phyloP scores from a whole-genome alignment of 2,888 invertebrate genomes.

The Nomada hirtipes region DNA sequence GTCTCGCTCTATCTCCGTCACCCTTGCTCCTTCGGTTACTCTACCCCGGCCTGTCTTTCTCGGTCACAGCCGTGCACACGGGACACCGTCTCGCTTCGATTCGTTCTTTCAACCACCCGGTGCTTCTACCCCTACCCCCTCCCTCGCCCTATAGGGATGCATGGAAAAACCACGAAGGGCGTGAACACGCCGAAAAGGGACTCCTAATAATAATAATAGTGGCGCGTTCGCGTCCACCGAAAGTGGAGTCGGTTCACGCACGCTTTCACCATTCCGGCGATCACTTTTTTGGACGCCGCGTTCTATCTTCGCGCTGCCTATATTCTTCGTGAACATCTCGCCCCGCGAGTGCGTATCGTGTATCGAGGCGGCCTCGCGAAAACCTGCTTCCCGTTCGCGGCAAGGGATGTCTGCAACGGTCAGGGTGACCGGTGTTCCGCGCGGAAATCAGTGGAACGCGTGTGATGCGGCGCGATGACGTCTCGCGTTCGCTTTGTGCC shows the following conservation, averaged over 20 bases:
- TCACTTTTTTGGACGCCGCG: conserved; percentile 9
- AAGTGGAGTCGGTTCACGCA: conserved; percentile 14
- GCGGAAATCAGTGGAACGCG: conserved; percentile 30
- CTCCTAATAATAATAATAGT: conserved; percentile 53
- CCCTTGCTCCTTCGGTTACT: conserved; percentile 25
- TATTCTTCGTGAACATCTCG: neutral
- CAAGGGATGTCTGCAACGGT: conserved; percentile 24
- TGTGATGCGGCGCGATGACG: conserved; percentile 16
- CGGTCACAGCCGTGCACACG: conserved; percentile 2
- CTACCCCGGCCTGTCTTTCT: neutral
- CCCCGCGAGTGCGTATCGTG: neutral
- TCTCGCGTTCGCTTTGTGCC: conserved; percentile 16
- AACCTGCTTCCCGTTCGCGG: neutral
- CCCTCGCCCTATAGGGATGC: conserved; percentile 51
- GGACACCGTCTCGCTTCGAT: neutral
- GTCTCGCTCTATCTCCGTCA: conserved; percentile 43
- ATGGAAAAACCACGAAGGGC: conserved; percentile 69
- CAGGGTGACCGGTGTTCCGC: conserved; percentile 40
- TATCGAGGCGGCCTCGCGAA: neutral
- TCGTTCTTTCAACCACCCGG: conserved; percentile 25
- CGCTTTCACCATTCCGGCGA: neutral
- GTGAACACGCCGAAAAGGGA: conserved; percentile 67
- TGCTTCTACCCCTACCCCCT: conserved; percentile 18
- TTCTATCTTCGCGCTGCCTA: neutral
- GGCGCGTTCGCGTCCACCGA: neutral